These are phyloP conservation scores for Sipha flava DNA, from an alignment of 1,140 invertebrate species.

Conservation along the genomic window DNA sequence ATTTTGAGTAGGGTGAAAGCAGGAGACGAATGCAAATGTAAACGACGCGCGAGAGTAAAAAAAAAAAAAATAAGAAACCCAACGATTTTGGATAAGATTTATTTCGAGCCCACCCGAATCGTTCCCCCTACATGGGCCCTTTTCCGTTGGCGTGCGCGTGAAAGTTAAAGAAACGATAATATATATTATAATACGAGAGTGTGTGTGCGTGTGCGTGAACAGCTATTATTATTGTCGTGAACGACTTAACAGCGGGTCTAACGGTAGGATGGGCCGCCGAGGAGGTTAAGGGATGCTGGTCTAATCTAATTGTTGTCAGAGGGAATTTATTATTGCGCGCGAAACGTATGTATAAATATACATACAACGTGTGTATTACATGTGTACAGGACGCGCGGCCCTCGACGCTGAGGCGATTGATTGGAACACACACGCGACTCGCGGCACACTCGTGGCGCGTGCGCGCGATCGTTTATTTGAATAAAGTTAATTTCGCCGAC, in stretches of 20 bases:
- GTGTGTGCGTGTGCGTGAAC: too few species aligned
- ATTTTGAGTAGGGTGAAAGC: neutral
- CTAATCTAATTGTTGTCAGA: constrained; percentile 12
- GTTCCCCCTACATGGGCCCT: too few species aligned
- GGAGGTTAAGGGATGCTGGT: too few species aligned
- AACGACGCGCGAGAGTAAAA: neutral
- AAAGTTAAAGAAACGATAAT: too few species aligned
- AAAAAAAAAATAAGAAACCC: neutral
- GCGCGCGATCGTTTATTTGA: neutral
- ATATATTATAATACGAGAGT: too few species aligned
- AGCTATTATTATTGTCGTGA: neutral
- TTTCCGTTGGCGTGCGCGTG: neutral
- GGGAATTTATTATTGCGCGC: constrained; percentile 1
- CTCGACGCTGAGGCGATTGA: neutral
- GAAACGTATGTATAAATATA: too few species aligned
- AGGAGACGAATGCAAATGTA: neutral
- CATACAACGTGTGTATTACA: too few species aligned
- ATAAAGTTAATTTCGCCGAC: neutral
- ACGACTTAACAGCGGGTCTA: too few species aligned
- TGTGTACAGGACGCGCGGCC: too few species aligned
- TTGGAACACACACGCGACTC: neutral
- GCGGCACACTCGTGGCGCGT: too few species aligned
- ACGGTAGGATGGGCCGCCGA: too few species aligned
- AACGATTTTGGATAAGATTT: neutral
- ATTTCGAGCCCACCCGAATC: neutral